Evolutionary conservation across 1,140 invertebrate species (phyloP).

Genomic region (Camponotus vicinus): DNA sequence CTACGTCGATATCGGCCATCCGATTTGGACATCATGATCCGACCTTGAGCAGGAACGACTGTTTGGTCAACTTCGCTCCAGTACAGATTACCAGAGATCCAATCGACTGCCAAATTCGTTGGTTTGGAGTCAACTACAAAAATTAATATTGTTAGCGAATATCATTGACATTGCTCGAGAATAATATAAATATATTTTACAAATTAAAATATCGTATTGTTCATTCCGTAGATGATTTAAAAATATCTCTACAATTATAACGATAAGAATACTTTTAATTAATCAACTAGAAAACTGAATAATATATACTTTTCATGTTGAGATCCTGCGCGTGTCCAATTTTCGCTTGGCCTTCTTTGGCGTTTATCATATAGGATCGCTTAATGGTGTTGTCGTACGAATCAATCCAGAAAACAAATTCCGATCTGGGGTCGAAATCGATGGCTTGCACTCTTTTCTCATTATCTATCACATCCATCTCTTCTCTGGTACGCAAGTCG

Average conservation of each 20-base stretch:
- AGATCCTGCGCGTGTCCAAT: slow-evolving; percentile 96
- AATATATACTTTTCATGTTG: slow-evolving; percentile 89
- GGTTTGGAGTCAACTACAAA: slow-evolving; percentile 90
- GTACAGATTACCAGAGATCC: slow-evolving; percentile 96
- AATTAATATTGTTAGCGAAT: background rate
- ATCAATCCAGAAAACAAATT: slow-evolving; percentile 98
- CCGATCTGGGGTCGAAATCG: slow-evolving; percentile 93
- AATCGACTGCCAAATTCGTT: slow-evolving; percentile 95
- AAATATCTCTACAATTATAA: background rate
- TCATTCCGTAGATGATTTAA: background rate
- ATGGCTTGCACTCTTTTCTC: slow-evolving; percentile 95
- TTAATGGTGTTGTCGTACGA: slow-evolving; percentile 96
- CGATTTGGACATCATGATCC: slow-evolving; percentile 94
- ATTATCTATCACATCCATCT: slow-evolving; percentile 92
- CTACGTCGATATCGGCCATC: slow-evolving; percentile 96
- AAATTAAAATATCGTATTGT: background rate
- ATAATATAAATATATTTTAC: background rate
- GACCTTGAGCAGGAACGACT: slow-evolving; percentile 90
- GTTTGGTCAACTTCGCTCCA: slow-evolving; percentile 96
- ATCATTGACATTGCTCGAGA: background rate
- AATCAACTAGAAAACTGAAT: background rate
- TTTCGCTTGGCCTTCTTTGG: slow-evolving; percentile 91
- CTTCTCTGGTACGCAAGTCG: slow-evolving; percentile 89
- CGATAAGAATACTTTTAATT: background rate
- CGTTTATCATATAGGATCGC: slow-evolving; percentile 95